Conservation (phyloP, 2,888 invertebrate species). For the Pecten maximus region DNA sequence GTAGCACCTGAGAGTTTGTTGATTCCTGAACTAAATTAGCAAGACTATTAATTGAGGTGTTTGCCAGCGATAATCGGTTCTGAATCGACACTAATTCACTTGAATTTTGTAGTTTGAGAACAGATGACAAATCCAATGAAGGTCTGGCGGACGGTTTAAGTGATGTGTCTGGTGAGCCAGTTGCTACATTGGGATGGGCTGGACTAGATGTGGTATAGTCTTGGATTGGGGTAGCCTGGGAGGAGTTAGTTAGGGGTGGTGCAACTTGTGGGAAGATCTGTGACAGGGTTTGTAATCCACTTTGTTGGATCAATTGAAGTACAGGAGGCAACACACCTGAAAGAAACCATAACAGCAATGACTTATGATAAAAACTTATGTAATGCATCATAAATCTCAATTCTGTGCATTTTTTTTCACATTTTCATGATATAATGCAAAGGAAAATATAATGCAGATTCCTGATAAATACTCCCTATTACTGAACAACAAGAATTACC, state of each 20-base stretch:
- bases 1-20: not conserved
- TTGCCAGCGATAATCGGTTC: not conserved
- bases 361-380: too few relatives aligned
- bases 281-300: slow-evolving; percentile 41
- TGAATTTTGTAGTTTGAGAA: not conserved
- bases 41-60: not conserved
- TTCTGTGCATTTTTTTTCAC: too few relatives aligned
- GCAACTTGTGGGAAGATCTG: slow-evolving; percentile 42
- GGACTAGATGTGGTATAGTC: not conserved
- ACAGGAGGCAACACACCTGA: slow-evolving; percentile 48
- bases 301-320: slow-evolving; percentile 44
- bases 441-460: too few relatives aligned
- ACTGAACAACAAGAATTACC: too few relatives aligned
- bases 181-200: slow-evolving; percentile 22
- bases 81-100: not conserved
- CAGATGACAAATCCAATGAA: slow-evolving; percentile 33
- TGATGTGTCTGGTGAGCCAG: slow-evolving; percentile 41
- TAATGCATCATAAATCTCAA: too few relatives aligned
- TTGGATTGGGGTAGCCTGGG: not conserved
- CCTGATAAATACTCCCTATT: too few relatives aligned
- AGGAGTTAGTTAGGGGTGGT: slow-evolving; percentile 6
- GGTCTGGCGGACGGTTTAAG: slow-evolving; percentile 45
- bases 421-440: too few relatives aligned
- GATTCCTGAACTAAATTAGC: not conserved
- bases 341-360: not conserved